Evolutionary conservation across 1,140 invertebrate species (phyloP).

Genomic region (Melipona quadrifasciata): DNA sequence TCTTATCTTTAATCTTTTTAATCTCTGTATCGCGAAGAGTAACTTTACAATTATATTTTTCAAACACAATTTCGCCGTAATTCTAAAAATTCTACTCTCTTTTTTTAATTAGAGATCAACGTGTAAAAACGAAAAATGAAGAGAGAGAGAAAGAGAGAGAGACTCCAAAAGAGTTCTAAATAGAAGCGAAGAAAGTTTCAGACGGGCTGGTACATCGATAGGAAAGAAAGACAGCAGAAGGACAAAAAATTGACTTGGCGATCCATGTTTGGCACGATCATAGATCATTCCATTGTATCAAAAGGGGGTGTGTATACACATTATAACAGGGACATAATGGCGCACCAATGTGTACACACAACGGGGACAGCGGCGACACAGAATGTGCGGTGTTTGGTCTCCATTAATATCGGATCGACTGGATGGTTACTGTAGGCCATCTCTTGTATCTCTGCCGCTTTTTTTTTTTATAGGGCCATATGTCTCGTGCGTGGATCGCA

Average conservation of each 20-base stretch:
- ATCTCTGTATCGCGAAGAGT: no score
- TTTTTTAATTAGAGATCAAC: neutral
- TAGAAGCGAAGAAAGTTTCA: neutral
- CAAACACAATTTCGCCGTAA: no score
- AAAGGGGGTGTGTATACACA: slow-evolving; percentile 74
- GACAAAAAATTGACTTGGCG: slow-evolving; percentile 39
- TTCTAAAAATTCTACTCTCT: no score
- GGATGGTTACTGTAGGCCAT: slow-evolving; percentile 66
- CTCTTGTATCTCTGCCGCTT: slow-evolving; percentile 67
- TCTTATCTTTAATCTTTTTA: no score
- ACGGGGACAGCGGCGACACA: slow-evolving; percentile 66
- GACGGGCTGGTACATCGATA: neutral
- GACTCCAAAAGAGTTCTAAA: neutral
- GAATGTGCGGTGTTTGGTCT: slow-evolving; percentile 78
- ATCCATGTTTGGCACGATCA: slow-evolving; percentile 47
- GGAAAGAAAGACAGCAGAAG: slow-evolving; percentile 5
- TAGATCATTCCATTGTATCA: slow-evolving; percentile 75
- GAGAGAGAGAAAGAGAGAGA: no score
- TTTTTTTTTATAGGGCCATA: slow-evolving; percentile 77
- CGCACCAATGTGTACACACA: slow-evolving; percentile 72
- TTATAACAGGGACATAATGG: slow-evolving; percentile 71
- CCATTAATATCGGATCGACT: slow-evolving; percentile 80
- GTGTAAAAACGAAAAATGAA: neutral
- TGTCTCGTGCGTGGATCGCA: slow-evolving; percentile 70
- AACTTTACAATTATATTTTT: no score